Base-by-base conservation (phyloP, 2,113 vertebrate genomes). In the Nycticryphes semicollaris region DNA sequence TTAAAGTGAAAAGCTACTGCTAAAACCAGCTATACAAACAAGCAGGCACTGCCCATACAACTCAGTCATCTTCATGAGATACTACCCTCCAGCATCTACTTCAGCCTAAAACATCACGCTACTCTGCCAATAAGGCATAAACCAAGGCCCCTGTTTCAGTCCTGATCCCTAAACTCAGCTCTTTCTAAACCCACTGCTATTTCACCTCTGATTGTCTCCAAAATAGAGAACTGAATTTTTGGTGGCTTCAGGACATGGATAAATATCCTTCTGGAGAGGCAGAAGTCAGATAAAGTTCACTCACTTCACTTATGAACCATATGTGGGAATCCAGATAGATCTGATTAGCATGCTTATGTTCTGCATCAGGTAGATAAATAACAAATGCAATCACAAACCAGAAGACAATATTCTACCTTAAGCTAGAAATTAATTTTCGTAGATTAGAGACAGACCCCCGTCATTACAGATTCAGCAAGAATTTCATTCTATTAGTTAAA, bases 401-500 rank as follows among this genome's bases (percentile, higher is more conserved):
- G 24, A 69, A 79, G 24, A 45, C 43, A 62, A 50, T 75, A 79
- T 47, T 73, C 69, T 50, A 66, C 30, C 63, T 47, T 84, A 57
- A 94, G 68, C 10, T 35, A 62, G 51, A 95, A 96, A 75, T 43
- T 67, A 57, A 13, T 35, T 85, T 81, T 63, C 56, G 24, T 67
- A 51, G 23, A 91, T 64, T 75, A 88, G 20, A 93, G 45, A 66
- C 51, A 89, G 62, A 87, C 3, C 7, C 27, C 7, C 47, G 39
- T 77, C 82, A 60, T 67, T 87, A 93, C 22, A 60, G 60, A 94
- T 76, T 68, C 74, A 70, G 35, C 18, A 90, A 28, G 31, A 85
- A 87, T 76, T 75, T 73, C 39, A 54, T 79, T 92, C 53, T 51
- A 91, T 57, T 77, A 83, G 77, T 77, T 84, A 51, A 93, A 97